Conservation (phyloP, 2,888 invertebrate genomes). For the Drymonia ruficornis region DNA sequence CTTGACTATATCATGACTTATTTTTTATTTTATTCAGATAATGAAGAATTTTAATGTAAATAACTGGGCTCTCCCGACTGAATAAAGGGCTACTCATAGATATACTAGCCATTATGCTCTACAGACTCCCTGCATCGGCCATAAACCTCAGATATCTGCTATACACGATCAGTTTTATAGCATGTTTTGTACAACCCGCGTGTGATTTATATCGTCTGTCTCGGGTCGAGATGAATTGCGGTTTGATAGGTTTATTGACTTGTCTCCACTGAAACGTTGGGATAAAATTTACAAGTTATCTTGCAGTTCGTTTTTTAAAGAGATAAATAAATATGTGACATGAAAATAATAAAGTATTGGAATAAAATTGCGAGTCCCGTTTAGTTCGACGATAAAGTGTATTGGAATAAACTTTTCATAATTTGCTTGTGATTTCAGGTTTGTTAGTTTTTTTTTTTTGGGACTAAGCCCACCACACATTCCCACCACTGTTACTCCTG, state of each 20-base stretch:
- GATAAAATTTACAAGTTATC: not conserved
- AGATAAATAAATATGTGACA: not conserved
- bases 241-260: slow-evolving; percentile 23
- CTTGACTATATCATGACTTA: no score
- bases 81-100: not conserved
- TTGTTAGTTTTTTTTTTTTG: no score
- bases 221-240: slow-evolving; percentile 19
- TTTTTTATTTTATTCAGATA: no score
- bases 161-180: slow-evolving; percentile 24
- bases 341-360: not conserved
- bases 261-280: not conserved
- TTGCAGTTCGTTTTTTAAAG: not conserved
- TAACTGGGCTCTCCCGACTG: not conserved
- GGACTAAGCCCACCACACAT: no score
- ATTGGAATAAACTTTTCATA: no score
- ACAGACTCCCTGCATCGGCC: slow-evolving; percentile 8
- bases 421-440: no score
- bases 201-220: slow-evolving; percentile 24
- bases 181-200: slow-evolving; percentile 24
- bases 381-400: no score
- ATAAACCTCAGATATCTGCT: slow-evolving; percentile 23
- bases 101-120: not conserved
- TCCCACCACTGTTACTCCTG: no score
- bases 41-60: no score
- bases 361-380: not conserved